Evolutionary conservation across 2,888 invertebrate genomes (phyloP), one percentile per base, ranked within the genome.

Genomic region (Sepiola atlantica): DNA sequence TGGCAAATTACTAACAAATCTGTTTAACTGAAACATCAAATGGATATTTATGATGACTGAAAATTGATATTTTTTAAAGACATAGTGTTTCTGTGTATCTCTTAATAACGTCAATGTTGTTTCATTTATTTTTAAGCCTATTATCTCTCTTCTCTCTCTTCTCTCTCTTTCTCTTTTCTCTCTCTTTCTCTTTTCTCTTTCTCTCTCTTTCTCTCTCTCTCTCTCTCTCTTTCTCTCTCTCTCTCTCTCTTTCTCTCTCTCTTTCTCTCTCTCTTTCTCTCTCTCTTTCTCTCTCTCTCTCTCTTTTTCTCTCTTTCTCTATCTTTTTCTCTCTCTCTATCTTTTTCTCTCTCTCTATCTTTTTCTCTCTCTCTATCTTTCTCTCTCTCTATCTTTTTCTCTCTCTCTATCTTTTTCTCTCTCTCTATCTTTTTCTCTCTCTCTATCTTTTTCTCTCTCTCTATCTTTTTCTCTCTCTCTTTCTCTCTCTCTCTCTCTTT

Each of bases 301-400:
- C 8, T 45, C 45, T 6, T 6, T 45, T 45, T 45, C 8, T 45
- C 8, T 6, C 8, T 6, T 45, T 6, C 14, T 54, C 93, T 12
- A 4, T 32, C 21, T 45, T 24, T n/a, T 16, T 91, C 45, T 93
- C 94, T 94, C 55, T 54, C 32, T 94, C 93, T 57, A 77, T 93
- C 91, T 90, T 35, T 93, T 91, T 10, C 61, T 55, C 93, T 55
- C 93, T 92, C 91, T 55, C 93, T 3, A 1, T 20, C 54, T 93
- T 10, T 94, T n/a, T 24, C 12, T 61, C 18, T 35, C n/a, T 57
- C 32, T 21, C 35, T 6, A 4, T 94, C 35, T 91, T 92, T 91
- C 45, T 93, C 94, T 94, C 55, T 54, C 32, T 94, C 93, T 57
- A 77, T 93, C 91, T 90, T 35, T 93, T 91, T 10, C 61, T 55